Evolutionary conservation across 2,113 vertebrate genomes (phyloP), one percentile per base, ranked within the genome.

Genomic region (Mesocricetus auratus): DNA sequence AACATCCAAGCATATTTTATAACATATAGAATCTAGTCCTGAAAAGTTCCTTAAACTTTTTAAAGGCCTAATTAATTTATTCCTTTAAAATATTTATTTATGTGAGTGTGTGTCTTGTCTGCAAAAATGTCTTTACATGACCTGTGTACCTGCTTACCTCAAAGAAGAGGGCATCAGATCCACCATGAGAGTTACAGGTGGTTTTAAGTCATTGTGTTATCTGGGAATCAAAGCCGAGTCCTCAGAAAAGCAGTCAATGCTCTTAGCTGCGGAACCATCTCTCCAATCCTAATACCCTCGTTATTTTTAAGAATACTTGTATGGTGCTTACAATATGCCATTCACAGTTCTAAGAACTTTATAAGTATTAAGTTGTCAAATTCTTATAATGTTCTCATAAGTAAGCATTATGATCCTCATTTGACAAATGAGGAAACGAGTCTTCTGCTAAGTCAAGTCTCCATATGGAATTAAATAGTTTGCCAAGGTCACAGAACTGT

Each of bases 311-410:
- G 13, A 42, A 53, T 50, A 66, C 89, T 58, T 42, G 16, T 45
- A 82, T 19, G 68, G 62, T 90, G 53, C 8, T 91, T 91, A 86
- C 24, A 74, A 79, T 86, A 12, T 93, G 58, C 24, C 47, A 93
- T 82, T 39, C 47, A 91, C 5, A 83, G 10, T 69, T 93, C 15
- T 94, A 93, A 93, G 62, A 69, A 75, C 58, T 92, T 82, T 73
- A 91, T 7, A 96, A 96, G 82, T 81, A 86, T 78, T 24, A 96
- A 91, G 36, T 91, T 9, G 90, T 93, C 92, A 93, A 95, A 93
- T 93, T 26, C 7, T 91, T 91, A 50, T 39, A 74, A 69, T 74
- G 81, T 66, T 60, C 39, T 58, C 7, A 60, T 53, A 62, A 9
- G 1, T 86, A 79, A 22, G 31, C 82, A 75, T 21, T 60, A 93